Evolutionary conservation across 2,113 vertebrate genomes (phyloP).

Genomic region (Protobothrops mucrosquamatus): DNA sequence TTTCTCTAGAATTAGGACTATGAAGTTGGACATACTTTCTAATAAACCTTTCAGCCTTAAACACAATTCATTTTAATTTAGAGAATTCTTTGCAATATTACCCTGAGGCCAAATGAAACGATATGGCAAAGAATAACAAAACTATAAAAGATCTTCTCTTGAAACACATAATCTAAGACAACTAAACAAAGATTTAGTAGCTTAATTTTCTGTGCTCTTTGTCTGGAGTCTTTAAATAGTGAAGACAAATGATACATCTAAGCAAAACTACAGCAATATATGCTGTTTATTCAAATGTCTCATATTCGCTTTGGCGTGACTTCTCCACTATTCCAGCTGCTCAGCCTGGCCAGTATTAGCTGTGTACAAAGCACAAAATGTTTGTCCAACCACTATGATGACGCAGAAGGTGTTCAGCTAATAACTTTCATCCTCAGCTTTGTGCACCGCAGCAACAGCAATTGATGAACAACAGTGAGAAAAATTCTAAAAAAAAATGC

Average conservation of each 20-base stretch:
- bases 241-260: conserved; percentile 21
- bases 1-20: background rate
- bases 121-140: background rate
- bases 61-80: background rate
- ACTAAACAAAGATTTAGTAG: background rate
- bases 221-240: conserved; percentile 29
- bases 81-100: too few species aligned
- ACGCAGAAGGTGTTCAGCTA: conserved; percentile 19
- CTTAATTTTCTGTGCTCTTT: conserved; percentile 15
- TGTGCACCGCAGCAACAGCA: background rate
- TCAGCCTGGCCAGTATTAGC: conserved; percentile 21
- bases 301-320: conserved; percentile 13
- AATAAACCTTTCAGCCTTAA: background rate
- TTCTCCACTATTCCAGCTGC: conserved; percentile 16
- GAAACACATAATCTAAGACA: background rate
- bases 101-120: background rate
- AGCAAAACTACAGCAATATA: background rate
- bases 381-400: conserved; percentile 29
- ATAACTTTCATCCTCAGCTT: conserved; percentile 21
- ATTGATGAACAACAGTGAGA: background rate
- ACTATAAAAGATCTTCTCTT: background rate
- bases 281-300: conserved; percentile 35
- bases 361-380: conserved; percentile 28
- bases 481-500: background rate
- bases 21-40: background rate